phyloP scores from a whole-genome alignment of 2,113 vertebrate species.

The Rafetus swinhoei region DNA sequence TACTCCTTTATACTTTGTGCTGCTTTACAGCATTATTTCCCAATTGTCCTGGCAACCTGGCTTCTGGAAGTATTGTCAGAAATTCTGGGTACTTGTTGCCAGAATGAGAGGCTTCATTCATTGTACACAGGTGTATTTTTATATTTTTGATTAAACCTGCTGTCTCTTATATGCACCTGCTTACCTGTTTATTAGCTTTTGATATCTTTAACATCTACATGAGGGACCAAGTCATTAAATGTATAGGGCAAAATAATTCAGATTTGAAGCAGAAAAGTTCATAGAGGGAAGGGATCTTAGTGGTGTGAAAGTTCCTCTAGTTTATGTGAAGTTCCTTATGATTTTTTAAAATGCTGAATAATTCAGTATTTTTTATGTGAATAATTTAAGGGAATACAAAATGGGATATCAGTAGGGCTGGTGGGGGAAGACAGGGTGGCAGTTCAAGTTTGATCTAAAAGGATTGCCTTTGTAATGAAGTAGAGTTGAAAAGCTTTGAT shows the following conservation, averaged over 20 bases:
- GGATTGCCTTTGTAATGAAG: slow-evolving; percentile 71
- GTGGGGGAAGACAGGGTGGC: slow-evolving; percentile 24
- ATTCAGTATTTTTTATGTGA: slow-evolving; percentile 73
- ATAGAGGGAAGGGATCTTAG: slow-evolving; percentile 19
- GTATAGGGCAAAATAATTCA: neutral
- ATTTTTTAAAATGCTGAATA: slow-evolving; percentile 72
- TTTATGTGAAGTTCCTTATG: slow-evolving; percentile 49
- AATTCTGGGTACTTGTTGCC: neutral
- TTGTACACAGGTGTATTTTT: neutral
- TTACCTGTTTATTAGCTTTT: neutral
- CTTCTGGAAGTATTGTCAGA: neutral
- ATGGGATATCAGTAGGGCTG: slow-evolving; percentile 66
- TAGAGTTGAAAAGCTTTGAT: slow-evolving; percentile 66
- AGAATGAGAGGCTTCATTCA: neutral
- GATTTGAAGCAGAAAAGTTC: slow-evolving; percentile 16
- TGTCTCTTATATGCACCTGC: neutral
- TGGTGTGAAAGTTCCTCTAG: slow-evolving; percentile 40
- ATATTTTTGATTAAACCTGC: neutral
- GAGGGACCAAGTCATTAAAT: neutral
- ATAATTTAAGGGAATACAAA: slow-evolving; percentile 73
- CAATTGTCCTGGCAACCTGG: neutral
- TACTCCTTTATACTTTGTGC: fast-evolving
- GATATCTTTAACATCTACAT: slow-evolving; percentile 27
- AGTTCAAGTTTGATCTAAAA: slow-evolving; percentile 73
- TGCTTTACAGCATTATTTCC: neutral